Conservation (phyloP, 1,140 invertebrate species). For the Drosophila leontia region DNA sequence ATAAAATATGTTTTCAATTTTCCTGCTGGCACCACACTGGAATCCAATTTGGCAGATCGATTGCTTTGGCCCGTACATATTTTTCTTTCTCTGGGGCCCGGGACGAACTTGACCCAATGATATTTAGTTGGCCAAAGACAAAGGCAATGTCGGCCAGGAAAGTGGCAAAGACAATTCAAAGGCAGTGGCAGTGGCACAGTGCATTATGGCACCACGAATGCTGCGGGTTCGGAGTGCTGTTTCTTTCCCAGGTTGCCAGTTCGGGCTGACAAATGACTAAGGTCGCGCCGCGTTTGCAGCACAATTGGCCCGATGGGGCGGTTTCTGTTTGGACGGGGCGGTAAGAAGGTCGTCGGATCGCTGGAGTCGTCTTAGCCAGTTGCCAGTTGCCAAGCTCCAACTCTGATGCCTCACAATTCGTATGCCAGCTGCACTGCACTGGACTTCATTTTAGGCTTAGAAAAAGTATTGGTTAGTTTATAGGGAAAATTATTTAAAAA, state of each 20-base stretch:
- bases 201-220: slow-evolving; percentile 36
- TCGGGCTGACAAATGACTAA: slow-evolving; percentile 80
- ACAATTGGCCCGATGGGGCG: slow-evolving; percentile 67
- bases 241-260: slow-evolving; percentile 54
- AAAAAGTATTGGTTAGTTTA: not conserved
- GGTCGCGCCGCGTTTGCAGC: slow-evolving; percentile 63
- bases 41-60: slow-evolving; percentile 61
- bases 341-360: slow-evolving; percentile 74
- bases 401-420: slow-evolving; percentile 44
- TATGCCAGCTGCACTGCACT: slow-evolving; percentile 32
- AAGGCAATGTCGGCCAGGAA: slow-evolving; percentile 59
- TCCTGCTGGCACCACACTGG: slow-evolving; percentile 41
- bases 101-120: slow-evolving; percentile 81
- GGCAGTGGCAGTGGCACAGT: slow-evolving; percentile 41
- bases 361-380: slow-evolving; percentile 42
- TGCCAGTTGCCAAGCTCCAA: slow-evolving; percentile 19
- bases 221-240: slow-evolving; percentile 13
- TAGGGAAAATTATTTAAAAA: no score
- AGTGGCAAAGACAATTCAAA: slow-evolving; percentile 51
- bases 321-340: slow-evolving; percentile 74
- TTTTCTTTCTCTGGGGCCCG: slow-evolving; percentile 29
- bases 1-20: slow-evolving; percentile 70
- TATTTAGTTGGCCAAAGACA: slow-evolving; percentile 69
- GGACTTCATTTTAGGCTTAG: slow-evolving; percentile 12
- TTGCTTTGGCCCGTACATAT: slow-evolving; percentile 48